Conservation (phyloP, 2,113 vertebrate species). For the Dicentrarchus labrax region DNA sequence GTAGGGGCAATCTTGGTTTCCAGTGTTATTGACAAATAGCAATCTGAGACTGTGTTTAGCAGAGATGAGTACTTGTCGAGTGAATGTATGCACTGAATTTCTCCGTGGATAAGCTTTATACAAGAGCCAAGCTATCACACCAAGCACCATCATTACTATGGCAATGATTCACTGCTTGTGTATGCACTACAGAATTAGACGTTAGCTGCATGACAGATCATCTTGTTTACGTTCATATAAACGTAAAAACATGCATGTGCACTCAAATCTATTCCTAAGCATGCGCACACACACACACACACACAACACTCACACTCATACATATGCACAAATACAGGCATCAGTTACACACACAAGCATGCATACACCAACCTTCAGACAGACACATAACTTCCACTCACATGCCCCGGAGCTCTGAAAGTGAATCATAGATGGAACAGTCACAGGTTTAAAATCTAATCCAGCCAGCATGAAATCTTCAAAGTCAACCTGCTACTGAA, state of each 20-base stretch:
- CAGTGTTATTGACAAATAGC: constrained; percentile 6
- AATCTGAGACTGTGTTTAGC: not conserved
- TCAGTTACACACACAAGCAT: not conserved
- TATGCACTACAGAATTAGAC: constrained; percentile 3
- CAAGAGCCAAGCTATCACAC: constrained; percentile 17
- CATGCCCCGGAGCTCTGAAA: constrained; percentile 35
- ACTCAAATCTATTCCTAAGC: not conserved
- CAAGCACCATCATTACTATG: not conserved
- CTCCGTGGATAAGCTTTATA: constrained; percentile 3
- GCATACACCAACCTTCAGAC: not conserved
- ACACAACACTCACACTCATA: not conserved
- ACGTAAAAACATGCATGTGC: not conserved
- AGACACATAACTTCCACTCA: constrained; percentile 6
- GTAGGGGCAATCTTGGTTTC: not conserved
- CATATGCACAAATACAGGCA: not conserved
- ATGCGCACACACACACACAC: not conserved
- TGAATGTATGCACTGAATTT: constrained; percentile 1
- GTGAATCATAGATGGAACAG: constrained; percentile 51
- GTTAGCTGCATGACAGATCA: constrained; percentile 11
- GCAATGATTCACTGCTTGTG: constrained; percentile 24
- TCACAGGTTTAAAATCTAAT: constrained; percentile 57
- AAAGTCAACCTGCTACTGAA: constrained; percentile 26
- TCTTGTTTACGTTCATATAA: constrained; percentile 10
- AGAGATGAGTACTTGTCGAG: not conserved
- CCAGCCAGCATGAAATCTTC: constrained; percentile 53